Evolutionary conservation across 2,888 invertebrate species (phyloP).

Genomic region (Hartigia nigra): DNA sequence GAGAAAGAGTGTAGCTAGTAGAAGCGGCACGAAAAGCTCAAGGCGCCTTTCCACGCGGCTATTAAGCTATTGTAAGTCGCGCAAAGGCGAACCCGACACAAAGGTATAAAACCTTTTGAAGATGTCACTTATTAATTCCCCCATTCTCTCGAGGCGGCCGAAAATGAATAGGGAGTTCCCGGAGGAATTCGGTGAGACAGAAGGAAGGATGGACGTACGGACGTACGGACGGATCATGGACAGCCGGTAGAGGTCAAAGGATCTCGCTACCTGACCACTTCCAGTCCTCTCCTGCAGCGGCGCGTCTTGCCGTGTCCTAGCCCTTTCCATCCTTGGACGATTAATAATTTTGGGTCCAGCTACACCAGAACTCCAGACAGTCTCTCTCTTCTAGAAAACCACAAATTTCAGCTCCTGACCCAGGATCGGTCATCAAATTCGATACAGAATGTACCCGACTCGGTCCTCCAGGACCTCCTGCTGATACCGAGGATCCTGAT

Average conservation of each 20-base stretch:
- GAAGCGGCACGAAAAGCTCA: constrained; percentile 31
- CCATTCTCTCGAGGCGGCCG: constrained; percentile 50
- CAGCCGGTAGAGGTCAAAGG: constrained; percentile 58
- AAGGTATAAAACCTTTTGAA: constrained; percentile 45
- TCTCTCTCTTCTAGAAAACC: constrained; percentile 25
- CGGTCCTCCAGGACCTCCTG: constrained; percentile 40
- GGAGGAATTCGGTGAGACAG: constrained; percentile 30
- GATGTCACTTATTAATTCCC: constrained; percentile 66
- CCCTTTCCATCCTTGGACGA: constrained; percentile 48
- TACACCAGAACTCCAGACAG: constrained; percentile 14
- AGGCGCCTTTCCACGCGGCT: constrained; percentile 15
- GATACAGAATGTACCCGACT: constrained; percentile 35
- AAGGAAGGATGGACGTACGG: constrained; percentile 38
- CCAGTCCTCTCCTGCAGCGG: constrained; percentile 10
- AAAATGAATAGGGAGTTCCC: constrained; percentile 54
- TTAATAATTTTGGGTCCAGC: constrained; percentile 48
- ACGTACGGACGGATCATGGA: constrained; percentile 42
- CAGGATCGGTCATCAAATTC: constrained; percentile 42
- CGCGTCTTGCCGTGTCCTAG: constrained; percentile 22
- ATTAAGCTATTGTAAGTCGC: not conserved
- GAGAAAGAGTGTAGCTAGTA: constrained; percentile 12
- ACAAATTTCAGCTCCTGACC: constrained; percentile 27
- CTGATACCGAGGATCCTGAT: constrained; percentile 28
- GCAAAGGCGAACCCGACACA: constrained; percentile 1
- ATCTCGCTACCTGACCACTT: constrained; percentile 26